Evolutionary conservation across 2,113 vertebrate species (phyloP), one percentile per base, ranked within the genome.

Genomic region (Asarcornis scutulata): DNA sequence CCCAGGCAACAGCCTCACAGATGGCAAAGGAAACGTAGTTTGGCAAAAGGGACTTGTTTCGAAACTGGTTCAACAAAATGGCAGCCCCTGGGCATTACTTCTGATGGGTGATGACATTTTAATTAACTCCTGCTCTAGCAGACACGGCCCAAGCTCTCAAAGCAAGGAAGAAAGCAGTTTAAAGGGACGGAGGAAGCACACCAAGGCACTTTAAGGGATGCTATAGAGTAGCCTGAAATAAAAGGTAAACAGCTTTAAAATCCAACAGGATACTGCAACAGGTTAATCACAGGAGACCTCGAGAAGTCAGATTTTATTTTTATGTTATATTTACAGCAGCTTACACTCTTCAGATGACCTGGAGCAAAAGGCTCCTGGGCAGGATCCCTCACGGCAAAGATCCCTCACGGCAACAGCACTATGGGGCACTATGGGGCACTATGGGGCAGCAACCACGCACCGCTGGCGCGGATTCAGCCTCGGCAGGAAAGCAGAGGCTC

Each of bases 401-500:
- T 2, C 38, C 40, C 69, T 52, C 26, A 36, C 0, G 17, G 44
- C 44, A 60, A 26, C 13, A 55, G 17, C 23, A 31, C 20, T 1
- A 2, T 0, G 0, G 82, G 9, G 36, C n/a, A n/a, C n/a, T n/a
- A n/a, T n/a, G n/a, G n/a, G n/a, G 52, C 56, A 68, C 20, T 1
- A 2, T 0, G 0, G 82, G 9, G 52, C 56, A 68, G 25, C 31
- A 69, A 26, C 13, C 68, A 71, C 17, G 26, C 38, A 44, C 1
- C 1, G 0, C 58, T 44, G 27, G 2, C 63, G 34, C 21, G 2
- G 34, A 36, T 22, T 16, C 36, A 20, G 67, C 69, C 53, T 62
- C 72, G 88, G 72, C 48, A 55, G 38, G 15, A 36, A 69, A n/a
- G 40, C 34, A 83, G 13, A 0, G 1, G 66, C 56, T 20, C 42